phyloP scores from a whole-genome alignment of 2,888 invertebrate genomes.

The Scotopteryx bipunctaria region DNA sequence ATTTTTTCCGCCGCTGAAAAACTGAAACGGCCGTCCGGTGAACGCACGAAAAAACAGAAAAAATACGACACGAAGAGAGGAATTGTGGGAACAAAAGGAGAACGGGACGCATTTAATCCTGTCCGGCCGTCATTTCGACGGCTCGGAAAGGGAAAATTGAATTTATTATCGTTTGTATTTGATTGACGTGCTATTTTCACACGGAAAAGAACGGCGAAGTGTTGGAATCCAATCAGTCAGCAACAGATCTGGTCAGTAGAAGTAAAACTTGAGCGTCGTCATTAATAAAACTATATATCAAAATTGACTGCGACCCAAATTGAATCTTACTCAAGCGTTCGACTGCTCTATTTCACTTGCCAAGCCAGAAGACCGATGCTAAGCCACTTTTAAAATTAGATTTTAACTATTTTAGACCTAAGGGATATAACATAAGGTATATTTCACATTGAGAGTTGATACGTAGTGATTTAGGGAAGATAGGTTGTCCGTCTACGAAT shows the following conservation, averaged over 20 bases:
- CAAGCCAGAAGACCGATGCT: neutral
- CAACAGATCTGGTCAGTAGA: constrained; percentile 56
- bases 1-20: constrained; percentile 48
- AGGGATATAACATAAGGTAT: neutral
- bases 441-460: neutral
- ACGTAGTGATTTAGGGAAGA: neutral
- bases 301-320: neutral
- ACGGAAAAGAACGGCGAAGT: constrained; percentile 64
- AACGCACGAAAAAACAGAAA: constrained; percentile 50
- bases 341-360: constrained; percentile 4
- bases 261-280: neutral
- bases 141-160: constrained; percentile 75
- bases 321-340: neutral
- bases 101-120: constrained; percentile 77
- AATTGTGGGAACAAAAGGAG: constrained; percentile 77
- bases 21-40: constrained; percentile 40
- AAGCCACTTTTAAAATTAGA: neutral
- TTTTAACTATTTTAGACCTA: neutral
- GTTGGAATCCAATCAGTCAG: constrained; percentile 76
- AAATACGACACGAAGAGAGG: constrained; percentile 53
- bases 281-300: neutral
- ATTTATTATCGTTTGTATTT: constrained; percentile 82
- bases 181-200: constrained; percentile 83
- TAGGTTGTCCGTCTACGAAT: constrained; percentile 48
- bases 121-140: constrained; percentile 73